A percentile compares a stretch with the other conserved stretches of the same genome.
phyloP scores from a whole-genome alignment of 1,140 invertebrate species.

The Hycleus cichorii region DNA sequence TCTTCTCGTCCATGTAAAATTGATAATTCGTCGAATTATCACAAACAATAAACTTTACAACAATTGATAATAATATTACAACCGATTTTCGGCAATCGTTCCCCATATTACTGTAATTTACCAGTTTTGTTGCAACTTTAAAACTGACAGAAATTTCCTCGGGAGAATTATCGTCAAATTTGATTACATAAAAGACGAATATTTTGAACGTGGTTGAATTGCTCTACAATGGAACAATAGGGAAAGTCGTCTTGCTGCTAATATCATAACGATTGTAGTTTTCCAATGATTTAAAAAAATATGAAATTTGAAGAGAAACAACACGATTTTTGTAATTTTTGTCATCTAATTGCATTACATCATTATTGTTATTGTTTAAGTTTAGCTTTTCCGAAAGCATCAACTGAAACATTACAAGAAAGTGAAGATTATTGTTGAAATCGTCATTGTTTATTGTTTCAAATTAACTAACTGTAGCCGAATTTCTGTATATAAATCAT shows the following conservation, averaged over 20 bases:
- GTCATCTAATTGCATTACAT: background rate
- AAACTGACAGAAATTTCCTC: no score
- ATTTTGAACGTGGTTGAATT: no score
- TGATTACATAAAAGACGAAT: no score
- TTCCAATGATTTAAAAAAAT: background rate
- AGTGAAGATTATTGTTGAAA: constrained; percentile 20
- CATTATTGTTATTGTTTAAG: background rate
- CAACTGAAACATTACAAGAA: constrained; percentile 11
- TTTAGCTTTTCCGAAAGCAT: background rate
- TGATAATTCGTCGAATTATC: constrained; percentile 15
- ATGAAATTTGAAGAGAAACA: background rate
- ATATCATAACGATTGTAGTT: background rate
- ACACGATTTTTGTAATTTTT: background rate
- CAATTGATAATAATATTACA: no score
- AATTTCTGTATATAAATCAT: constrained; percentile 15
- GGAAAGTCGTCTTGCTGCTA: no score
- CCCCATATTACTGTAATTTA: no score
- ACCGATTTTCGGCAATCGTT: no score
- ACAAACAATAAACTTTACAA: background rate
- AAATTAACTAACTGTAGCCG: constrained; percentile 14
- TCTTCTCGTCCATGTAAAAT: constrained; percentile 3
- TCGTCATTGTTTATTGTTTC: constrained; percentile 22
- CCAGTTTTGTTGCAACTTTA: no score
- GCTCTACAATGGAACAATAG: no score
- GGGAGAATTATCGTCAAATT: no score